phyloP scores from a whole-genome alignment of 2,888 invertebrate genomes.

The Rhamphomyia laevipes region DNA sequence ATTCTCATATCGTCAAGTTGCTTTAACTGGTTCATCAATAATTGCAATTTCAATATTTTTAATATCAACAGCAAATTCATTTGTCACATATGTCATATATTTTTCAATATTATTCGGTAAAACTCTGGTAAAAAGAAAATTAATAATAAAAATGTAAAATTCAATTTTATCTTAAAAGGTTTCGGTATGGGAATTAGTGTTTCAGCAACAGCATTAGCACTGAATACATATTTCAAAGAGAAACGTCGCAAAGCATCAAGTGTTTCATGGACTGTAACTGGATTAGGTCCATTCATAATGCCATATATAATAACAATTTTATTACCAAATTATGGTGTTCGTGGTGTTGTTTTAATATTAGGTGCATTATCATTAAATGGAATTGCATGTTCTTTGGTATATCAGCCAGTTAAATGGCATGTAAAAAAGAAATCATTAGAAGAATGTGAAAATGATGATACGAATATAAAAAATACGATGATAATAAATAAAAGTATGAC shows the following conservation, averaged over 20 bases:
- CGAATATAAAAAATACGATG: slow-evolving; percentile 40
- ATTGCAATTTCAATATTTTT: slow-evolving; percentile 44
- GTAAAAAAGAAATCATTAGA: slow-evolving; percentile 39
- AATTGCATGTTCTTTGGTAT: slow-evolving; percentile 46
- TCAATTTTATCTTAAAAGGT: not conserved
- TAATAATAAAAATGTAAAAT: not conserved
- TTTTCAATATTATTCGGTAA: slow-evolving; percentile 54
- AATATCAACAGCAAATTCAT: slow-evolving; percentile 46
- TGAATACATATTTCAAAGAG: slow-evolving; percentile 56
- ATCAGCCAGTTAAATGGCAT: slow-evolving; percentile 62
- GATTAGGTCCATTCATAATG: slow-evolving; percentile 54
- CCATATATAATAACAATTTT: slow-evolving; percentile 51
- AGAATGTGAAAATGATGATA: slow-evolving; percentile 37
- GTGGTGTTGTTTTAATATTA: slow-evolving; percentile 49
- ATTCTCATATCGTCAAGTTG: slow-evolving; percentile 51
- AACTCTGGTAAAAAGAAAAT: not conserved
- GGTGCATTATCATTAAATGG: slow-evolving; percentile 51
- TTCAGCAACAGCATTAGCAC: slow-evolving; percentile 50
- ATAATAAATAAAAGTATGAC: not conserved
- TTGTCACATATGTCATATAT: slow-evolving; percentile 45
- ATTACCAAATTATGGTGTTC: slow-evolving; percentile 45
- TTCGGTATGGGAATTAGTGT: slow-evolving; percentile 46
- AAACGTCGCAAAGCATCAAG: slow-evolving; percentile 52
- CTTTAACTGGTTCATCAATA: slow-evolving; percentile 43
- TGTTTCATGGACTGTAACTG: slow-evolving; percentile 52